Evolutionary conservation across 2,797 vertebrate species (phyloP).

Genomic region (Loris lydekkerianus): DNA sequence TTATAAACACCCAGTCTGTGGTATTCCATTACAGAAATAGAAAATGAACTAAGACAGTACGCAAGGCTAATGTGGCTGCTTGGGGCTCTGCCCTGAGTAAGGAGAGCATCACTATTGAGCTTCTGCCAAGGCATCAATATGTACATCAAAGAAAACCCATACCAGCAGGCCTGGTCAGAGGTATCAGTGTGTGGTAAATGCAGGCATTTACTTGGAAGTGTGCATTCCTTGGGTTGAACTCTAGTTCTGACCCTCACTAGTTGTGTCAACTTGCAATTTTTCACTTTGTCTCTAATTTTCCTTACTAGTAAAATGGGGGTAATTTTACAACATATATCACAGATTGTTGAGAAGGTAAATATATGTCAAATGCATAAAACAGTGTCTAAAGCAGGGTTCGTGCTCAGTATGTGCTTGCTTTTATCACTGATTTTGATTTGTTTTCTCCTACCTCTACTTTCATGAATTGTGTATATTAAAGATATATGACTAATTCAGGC

Average conservation of each 20-base stretch:
- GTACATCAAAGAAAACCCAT: background rate
- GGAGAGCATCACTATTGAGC: background rate
- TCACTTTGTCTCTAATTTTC: background rate
- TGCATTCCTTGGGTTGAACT: background rate
- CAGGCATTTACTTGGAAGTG: background rate
- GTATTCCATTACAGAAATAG: background rate
- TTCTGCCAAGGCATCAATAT: background rate
- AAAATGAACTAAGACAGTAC: background rate
- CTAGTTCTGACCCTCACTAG: background rate
- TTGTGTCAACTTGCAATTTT: background rate
- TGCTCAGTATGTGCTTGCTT: background rate
- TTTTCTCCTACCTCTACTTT: background rate
- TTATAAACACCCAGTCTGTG: background rate
- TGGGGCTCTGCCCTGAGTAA: background rate
- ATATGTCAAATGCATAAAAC: background rate
- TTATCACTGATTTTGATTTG: background rate
- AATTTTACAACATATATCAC: background rate
- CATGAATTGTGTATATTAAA: background rate
- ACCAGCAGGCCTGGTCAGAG: background rate
- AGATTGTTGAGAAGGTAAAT: background rate
- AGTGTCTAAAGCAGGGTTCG: background rate
- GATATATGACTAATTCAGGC: background rate
- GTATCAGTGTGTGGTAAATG: background rate
- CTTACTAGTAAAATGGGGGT: background rate
- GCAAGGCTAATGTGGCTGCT: background rate